Evolutionary conservation across 1,140 invertebrate genomes (phyloP).

Genomic region (Caerostris extrusa): DNA sequence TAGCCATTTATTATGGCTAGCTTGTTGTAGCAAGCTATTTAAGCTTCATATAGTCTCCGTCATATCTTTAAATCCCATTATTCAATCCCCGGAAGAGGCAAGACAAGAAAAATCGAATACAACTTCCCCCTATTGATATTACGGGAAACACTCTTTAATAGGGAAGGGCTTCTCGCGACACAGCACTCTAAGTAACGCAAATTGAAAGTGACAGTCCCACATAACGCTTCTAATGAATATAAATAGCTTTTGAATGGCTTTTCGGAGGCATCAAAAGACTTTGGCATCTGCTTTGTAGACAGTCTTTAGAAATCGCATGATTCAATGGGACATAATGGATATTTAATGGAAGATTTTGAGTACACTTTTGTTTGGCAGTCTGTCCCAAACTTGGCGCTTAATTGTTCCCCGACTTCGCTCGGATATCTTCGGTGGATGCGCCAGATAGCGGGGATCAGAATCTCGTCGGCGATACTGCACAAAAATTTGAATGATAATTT

Average conservation of each 20-base stretch:
- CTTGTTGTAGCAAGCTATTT: too few species aligned
- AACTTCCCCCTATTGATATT: not conserved
- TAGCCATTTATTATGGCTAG: too few species aligned
- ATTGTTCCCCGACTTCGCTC: constrained; percentile 50
- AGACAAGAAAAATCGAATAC: not conserved
- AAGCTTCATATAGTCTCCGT: too few species aligned
- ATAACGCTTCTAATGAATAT: constrained; percentile 66
- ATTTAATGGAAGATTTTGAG: constrained; percentile 69
- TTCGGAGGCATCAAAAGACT: constrained; percentile 34
- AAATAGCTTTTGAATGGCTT: constrained; percentile 69
- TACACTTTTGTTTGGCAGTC: constrained; percentile 40
- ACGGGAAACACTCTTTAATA: not conserved
- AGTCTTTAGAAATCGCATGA: constrained; percentile 28
- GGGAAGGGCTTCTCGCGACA: not conserved
- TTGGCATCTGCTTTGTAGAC: constrained; percentile 64
- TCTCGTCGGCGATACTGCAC: not conserved
- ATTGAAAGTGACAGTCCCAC: constrained; percentile 62
- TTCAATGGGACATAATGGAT: constrained; percentile 63
- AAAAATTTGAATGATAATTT: not conserved
- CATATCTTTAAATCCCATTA: too few species aligned
- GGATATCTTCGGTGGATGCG: not conserved
- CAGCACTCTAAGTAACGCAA: constrained; percentile 26
- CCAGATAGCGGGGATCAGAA: not conserved
- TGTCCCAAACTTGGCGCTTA: constrained; percentile 17
- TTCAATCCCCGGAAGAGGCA: too few species aligned